Evolutionary conservation across 30 jellyfish, hydroid and myxozoan species (phyloP).

Genomic region (Aurelia aurita complex sp. Pacific): DNA sequence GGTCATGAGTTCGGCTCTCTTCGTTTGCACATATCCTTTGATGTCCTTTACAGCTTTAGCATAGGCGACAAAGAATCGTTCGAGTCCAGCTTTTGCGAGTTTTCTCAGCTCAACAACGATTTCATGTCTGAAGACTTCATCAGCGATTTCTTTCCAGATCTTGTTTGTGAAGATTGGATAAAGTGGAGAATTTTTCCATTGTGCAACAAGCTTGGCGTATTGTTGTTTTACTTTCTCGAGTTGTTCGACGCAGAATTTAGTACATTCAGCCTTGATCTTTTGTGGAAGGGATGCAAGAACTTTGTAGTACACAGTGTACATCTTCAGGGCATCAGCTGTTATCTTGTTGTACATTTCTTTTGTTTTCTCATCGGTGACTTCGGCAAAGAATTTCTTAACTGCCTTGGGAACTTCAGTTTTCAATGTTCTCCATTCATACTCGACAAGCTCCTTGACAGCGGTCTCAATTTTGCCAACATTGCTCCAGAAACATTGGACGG

Average conservation of each 20-base stretch:
- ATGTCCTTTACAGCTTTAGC: conserved; percentile 8
- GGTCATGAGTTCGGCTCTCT: conserved; percentile 30
- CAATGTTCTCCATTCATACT: conserved; percentile 6
- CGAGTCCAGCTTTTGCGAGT: conserved; percentile 9
- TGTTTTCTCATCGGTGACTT: conserved; percentile 65
- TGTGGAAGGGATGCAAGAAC: conserved; percentile 28
- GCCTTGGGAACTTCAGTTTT: conserved; percentile 13
- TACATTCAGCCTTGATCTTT: conserved; percentile 22
- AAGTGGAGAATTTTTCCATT: conserved; percentile 70
- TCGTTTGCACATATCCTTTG: conserved; percentile 21
- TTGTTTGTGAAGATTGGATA: conserved; percentile 68
- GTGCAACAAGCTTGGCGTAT: conserved; percentile 29
- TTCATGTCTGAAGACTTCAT: conserved; percentile 82
- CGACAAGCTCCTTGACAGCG: conserved; percentile 4
- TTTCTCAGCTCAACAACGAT: conserved; percentile 53
- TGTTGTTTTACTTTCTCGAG: conserved; percentile 6
- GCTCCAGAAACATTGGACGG: conserved; percentile 95
- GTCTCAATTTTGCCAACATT: conserved; percentile 4
- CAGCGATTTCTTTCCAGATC: conserved; percentile 88
- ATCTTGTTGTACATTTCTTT: conserved; percentile 28
- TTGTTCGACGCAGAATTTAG: conserved; percentile 22
- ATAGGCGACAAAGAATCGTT: background rate
- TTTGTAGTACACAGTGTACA: conserved; percentile 9
- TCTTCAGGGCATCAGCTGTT: conserved; percentile 11
- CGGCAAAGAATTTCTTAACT: conserved; percentile 18